These are phyloP conservation scores for Lepus townsendii DNA, from an alignment of 2,797 vertebrate genomes.

Conservation along the genomic window DNA sequence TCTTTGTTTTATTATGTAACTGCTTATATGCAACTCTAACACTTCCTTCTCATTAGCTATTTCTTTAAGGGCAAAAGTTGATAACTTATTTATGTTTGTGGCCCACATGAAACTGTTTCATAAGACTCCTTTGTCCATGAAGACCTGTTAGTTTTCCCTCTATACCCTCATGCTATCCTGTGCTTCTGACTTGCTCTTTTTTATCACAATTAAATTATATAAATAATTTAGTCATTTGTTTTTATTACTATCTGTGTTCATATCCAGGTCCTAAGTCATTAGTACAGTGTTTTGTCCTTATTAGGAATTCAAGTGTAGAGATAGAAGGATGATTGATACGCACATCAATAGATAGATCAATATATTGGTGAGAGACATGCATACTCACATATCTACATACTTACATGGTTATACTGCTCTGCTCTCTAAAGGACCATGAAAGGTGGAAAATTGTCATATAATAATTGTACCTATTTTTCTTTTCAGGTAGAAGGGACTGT, in stretches of 20 bases:
- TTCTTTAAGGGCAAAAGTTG: slow-evolving; percentile 10
- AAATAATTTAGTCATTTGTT: slow-evolving; percentile 30
- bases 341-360: background rate
- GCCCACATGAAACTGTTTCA: background rate
- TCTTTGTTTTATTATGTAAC: slow-evolving; percentile 7
- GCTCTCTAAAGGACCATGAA: background rate
- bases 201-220: slow-evolving; percentile 23
- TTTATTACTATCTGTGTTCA: background rate
- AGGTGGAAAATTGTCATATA: background rate
- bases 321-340: background rate
- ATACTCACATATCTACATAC: background rate
- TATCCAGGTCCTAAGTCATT: background rate
- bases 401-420: background rate
- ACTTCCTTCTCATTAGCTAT: background rate
- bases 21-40: background rate
- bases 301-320: background rate
- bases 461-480: background rate
- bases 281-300: background rate
- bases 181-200: slow-evolving; percentile 1
- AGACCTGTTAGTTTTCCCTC: background rate
- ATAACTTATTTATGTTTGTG: background rate
- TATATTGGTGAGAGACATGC: background rate
- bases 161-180: background rate
- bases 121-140: background rate
- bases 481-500: too few species aligned